Evolutionary conservation across 2,888 invertebrate genomes (phyloP), one percentile per base, ranked within the genome.

Genomic region (Masnerella sp.): DNA sequence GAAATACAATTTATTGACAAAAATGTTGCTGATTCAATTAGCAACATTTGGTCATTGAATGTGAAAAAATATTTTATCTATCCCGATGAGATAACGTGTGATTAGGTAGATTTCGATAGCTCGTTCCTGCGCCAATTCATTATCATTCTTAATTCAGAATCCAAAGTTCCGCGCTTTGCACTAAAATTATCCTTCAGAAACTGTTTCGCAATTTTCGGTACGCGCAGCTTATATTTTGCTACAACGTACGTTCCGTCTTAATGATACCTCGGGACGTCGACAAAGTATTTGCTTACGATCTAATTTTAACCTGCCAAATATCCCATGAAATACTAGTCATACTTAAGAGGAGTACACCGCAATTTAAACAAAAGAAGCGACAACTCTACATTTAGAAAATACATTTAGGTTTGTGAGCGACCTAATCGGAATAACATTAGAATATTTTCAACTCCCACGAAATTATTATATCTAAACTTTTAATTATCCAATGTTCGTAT

Each of bases 261-360:
- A 62, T 62, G 51, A 62, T 51, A 62, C 42, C 42, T 51, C 62
- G 32, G 42, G 42, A 25, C 42, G 59, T 59, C 47, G 62, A 51
- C 51, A 62, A 62, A 51, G 62, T 42, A 62, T 62, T 62, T 62
- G 61, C 61, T 61, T 49, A 40, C 42, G 51, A 32, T 62, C 62
- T 51, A 62, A 62, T 51, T 62, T 62, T 62, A 62, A 62, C 62
- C 28, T n/a, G 11, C 49, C 14, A 62, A 51, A 62, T 40, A 61
- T 61, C 49, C 49, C 28, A 40, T 61, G 47, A 49, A 61, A 49
- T 62, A 32, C 40, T 51, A 49, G 40, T 49, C 62, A 32, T 32
- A 42, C 32, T 47, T 47, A 22, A 12, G 36, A 43, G 15, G 11
- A 34, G 15, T 32, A 5, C 49, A 20, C 11, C 7, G 34, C 12